These are phyloP conservation scores for Anguilla obscura DNA, from an alignment of 2,797 vertebrate genomes.

Conservation along the genomic window DNA sequence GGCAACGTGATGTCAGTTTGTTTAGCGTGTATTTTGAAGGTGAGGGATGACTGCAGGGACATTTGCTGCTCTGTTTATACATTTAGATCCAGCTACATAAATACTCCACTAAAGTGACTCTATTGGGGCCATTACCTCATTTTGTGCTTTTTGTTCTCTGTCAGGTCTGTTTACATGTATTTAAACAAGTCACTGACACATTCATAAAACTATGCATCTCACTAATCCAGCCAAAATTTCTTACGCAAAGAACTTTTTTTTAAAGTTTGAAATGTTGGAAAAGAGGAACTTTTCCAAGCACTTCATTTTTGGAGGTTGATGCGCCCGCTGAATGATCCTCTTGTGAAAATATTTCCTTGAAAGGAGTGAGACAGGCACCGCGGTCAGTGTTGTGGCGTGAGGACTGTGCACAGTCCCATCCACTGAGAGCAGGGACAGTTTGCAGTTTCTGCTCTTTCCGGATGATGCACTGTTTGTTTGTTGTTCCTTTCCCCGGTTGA, in stretches of 20 bases:
- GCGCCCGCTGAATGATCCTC: background rate
- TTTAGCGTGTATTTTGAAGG: background rate
- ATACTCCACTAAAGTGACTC: background rate
- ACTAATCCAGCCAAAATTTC: constrained; percentile 34
- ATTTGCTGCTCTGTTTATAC: background rate
- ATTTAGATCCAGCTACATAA: background rate
- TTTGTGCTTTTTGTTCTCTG: constrained; percentile 7
- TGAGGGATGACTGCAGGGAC: background rate
- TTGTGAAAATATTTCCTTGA: constrained; percentile 47
- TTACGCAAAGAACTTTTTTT: background rate
- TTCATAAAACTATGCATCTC: constrained; percentile 22
- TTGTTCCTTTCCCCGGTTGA: background rate
- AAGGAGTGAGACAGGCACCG: constrained; percentile 42
- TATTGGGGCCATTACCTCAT: background rate
- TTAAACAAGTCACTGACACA: background rate
- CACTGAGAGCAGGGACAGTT: background rate
- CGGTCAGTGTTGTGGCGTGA: constrained; percentile 18
- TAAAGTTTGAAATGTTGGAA: background rate
- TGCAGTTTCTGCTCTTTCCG: background rate
- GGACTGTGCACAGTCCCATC: background rate
- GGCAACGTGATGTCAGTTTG: background rate
- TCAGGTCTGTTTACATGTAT: background rate
- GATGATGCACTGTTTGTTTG: constrained; percentile 17
- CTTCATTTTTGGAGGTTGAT: constrained; percentile 26
- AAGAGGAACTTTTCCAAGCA: constrained; percentile 14